Evolutionary conservation across 2,113 vertebrate species (phyloP), one percentile per base, ranked within the genome.

Genomic region (Rhadina sibilatrix): DNA sequence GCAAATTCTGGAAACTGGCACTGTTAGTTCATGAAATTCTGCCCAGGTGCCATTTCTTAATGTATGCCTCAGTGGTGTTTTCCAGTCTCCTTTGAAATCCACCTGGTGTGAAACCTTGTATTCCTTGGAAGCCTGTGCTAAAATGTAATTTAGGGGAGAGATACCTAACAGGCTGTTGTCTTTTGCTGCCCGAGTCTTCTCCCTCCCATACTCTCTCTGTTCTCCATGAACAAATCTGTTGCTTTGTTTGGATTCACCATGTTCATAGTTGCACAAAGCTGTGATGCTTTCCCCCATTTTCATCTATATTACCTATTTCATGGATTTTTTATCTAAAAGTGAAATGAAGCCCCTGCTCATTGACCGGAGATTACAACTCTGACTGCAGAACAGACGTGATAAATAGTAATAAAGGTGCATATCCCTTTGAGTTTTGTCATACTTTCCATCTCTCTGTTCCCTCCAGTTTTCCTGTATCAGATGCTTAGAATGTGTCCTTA

Each of bases 331-430:
- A 66, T 83, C 75, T 83, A 61, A 75, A 80, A 68, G 8, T 83
- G 57, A 70, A 78, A 59, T 25, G n/a, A 83, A 56, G 52, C 24
- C 17, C n/a, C 38, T 77, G 38, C 64, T 93, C 75, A 19, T 66
- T 83, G 85, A 59, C 22, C 74, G 18, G 64, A 81, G 50, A 81
- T 96, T 88, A 28, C 54, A 83, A 37, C 21, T 24, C 61, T 76
- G 70, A 12, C 28, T 60, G 68, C 40, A 37, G 71, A 88, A 83
- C 37, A 80, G 72, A 59, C 0, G 0, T 44, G 90, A 90, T 92
- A 90, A 90, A 90, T 81, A 89, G 69, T 84, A 83, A 87, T 78
- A 90, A 96, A 92, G 52, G 64, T 83, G 33, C 35, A 15, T 40
- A 11, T 83, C 37, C 31, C 44, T 81, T 84, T 80, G 66, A 92